Conservation (phyloP, 2,888 invertebrate species). For the Hipparchia semele region DNA sequence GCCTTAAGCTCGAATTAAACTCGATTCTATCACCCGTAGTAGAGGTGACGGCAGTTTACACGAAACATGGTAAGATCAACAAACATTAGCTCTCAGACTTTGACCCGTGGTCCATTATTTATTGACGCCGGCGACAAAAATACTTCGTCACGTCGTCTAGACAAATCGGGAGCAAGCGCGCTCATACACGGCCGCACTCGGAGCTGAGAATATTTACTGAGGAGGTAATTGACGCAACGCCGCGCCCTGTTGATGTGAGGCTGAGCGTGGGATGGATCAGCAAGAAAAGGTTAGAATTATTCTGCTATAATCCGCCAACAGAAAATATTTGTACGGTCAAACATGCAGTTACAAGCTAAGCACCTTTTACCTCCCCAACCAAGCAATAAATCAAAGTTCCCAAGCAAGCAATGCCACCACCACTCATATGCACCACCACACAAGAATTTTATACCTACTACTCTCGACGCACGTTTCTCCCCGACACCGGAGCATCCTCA, state of each 20-base stretch:
- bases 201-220: conserved; percentile 26
- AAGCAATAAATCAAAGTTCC: no score
- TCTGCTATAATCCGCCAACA: no score
- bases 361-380: no score
- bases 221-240: conserved; percentile 22
- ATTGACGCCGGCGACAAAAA: conserved; percentile 73
- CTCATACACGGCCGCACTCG: conserved; percentile 27
- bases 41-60: conserved; percentile 48
- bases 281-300: not conserved
- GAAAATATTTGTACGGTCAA: no score
- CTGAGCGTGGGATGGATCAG: not conserved
- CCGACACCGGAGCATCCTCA: no score
- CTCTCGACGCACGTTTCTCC: no score
- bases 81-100: conserved; percentile 75
- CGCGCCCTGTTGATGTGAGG: not conserved
- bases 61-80: conserved; percentile 68
- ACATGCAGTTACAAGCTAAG: no score
- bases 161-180: conserved; percentile 36
- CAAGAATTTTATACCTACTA: no score
- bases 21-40: not conserved
- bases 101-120: conserved; percentile 67
- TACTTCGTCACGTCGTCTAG: conserved; percentile 57
- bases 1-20: not conserved
- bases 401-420: no score
- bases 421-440: no score